These are phyloP conservation scores for Aldrovandia affinis DNA, from an alignment of 2,797 vertebrate genomes.

Conservation along the genomic window DNA sequence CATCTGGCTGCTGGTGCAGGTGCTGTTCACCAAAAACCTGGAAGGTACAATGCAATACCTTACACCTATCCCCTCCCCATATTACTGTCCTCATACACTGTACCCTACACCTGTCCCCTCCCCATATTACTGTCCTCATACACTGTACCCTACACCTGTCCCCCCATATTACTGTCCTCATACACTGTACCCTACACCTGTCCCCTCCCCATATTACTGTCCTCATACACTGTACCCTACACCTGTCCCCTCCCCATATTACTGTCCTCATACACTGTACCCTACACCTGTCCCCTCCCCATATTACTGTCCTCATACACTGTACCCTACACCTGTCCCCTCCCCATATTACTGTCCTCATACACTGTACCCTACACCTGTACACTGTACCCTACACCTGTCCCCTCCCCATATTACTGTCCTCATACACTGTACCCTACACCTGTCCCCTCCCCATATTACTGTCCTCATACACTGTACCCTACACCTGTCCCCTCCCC, in stretches of 20 bases:
- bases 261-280: too few species aligned
- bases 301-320: not conserved
- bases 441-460: not conserved
- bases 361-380: too few species aligned
- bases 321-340: not conserved
- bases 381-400: not conserved
- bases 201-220: not conserved
- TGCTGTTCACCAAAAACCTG: constrained; percentile 52
- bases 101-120: not conserved
- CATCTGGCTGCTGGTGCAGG: constrained; percentile 53
- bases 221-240: not conserved
- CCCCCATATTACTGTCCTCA: not conserved
- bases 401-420: too few species aligned
- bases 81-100: not conserved
- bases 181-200: not conserved
- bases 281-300: too few species aligned
- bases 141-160: not conserved
- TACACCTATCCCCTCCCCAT: not conserved
- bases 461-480: constrained; percentile 1
- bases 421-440: too few species aligned
- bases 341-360: too few species aligned
- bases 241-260: not conserved
- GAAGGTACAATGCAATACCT: constrained; percentile 35
- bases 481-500: too few species aligned
- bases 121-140: not conserved